phyloP scores from a whole-genome alignment of 2,113 vertebrate genomes.

The Rhegmatorhina hoffmannsi region DNA sequence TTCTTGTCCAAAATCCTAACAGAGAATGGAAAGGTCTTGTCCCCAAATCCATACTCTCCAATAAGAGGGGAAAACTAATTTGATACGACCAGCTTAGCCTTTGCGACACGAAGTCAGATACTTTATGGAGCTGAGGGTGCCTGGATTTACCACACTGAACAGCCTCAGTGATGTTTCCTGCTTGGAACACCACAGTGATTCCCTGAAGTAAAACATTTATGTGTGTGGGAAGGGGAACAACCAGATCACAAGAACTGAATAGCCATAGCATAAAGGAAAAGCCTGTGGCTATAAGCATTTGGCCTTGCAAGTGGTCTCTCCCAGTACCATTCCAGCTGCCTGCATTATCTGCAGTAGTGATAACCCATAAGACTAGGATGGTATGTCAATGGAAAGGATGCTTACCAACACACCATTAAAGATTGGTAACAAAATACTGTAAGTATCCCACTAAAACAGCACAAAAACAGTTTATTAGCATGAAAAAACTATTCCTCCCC shows the following conservation, averaged over 20 bases:
- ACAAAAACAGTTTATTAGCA: neutral
- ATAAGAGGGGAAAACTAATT: neutral
- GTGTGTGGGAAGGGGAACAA: neutral
- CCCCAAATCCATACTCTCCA: neutral
- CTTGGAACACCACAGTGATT: neutral
- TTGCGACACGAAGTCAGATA: neutral
- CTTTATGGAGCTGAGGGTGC: neutral
- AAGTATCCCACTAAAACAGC: neutral
- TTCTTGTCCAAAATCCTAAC: neutral
- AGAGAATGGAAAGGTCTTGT: neutral
- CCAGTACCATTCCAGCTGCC: neutral
- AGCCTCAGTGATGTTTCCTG: neutral
- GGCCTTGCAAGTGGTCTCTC: neutral
- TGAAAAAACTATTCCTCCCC: neutral
- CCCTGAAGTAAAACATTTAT: neutral
- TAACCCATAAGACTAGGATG: neutral
- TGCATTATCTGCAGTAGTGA: neutral
- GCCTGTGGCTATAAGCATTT: neutral
- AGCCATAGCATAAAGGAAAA: neutral
- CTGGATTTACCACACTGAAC: neutral
- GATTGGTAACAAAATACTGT: neutral
- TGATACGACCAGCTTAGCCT: neutral
- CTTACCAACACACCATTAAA: neutral
- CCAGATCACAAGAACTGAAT: neutral
- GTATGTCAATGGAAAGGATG: neutral